These are phyloP conservation scores for Dryadula phaetusa DNA, from an alignment of 2,888 invertebrate genomes.

Conservation along the genomic window DNA sequence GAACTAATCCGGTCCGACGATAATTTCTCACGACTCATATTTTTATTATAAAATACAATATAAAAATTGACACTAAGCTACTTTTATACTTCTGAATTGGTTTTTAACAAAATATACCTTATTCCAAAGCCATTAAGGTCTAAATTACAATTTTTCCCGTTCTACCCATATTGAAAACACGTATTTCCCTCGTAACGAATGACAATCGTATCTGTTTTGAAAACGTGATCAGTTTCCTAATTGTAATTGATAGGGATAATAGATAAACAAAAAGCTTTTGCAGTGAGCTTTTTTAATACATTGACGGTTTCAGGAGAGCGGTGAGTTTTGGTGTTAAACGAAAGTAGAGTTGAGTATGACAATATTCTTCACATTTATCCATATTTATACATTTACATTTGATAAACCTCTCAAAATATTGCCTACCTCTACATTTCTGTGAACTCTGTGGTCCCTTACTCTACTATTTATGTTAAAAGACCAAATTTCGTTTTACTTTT, in stretches of 20 bases:
- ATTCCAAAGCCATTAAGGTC: background rate
- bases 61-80: conserved; percentile 13
- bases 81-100: background rate
- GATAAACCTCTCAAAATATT: no score
- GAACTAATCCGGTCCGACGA: conserved; percentile 7
- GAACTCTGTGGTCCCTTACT: no score
- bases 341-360: no score
- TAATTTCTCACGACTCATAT: conserved; percentile 14
- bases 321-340: no score
- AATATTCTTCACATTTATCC: no score
- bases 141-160: background rate
- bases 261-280: conserved; percentile 7
- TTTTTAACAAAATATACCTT: background rate
- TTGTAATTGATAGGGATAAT: conserved; percentile 16
- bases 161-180: conserved; percentile 5
- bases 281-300: background rate
- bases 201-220: conserved; percentile 22
- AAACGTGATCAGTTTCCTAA: conserved; percentile 22
- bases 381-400: no score
- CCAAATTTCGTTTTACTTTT: no score
- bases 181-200: conserved; percentile 22
- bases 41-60: conserved; percentile 11
- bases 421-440: no score
- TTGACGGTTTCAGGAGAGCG: no score
- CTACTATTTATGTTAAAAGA: no score